These are phyloP conservation scores for Calycopis cecrops DNA, from an alignment of 1,140 invertebrate species.

Conservation along the genomic window DNA sequence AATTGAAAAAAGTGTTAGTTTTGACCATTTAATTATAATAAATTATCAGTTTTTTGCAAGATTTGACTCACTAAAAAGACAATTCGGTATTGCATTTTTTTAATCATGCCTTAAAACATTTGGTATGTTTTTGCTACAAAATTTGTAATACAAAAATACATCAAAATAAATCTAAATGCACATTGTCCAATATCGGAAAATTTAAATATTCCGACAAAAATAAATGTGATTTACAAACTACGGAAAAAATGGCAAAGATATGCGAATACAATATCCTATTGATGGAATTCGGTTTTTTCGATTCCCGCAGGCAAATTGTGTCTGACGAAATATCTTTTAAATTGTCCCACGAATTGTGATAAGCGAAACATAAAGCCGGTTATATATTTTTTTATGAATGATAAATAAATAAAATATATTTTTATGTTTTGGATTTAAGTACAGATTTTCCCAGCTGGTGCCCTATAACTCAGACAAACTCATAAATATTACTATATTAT, in stretches of 20 bases:
- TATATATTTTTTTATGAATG: neutral
- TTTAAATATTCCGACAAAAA: conserved; percentile 14
- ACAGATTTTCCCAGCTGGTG: too few species aligned
- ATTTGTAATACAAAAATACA: too few species aligned
- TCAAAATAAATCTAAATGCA: conserved; percentile 3
- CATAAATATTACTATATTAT: too few species aligned
- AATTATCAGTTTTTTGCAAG: too few species aligned
- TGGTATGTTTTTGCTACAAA: too few species aligned
- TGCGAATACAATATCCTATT: conserved; percentile 16
- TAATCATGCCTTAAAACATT: too few species aligned
- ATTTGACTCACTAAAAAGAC: too few species aligned
- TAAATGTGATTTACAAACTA: conserved; percentile 14
- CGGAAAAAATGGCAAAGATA: conserved; percentile 14
- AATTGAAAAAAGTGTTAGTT: too few species aligned
- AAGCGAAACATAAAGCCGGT: conserved; percentile 11
- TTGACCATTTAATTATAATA: too few species aligned
- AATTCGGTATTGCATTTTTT: too few species aligned
- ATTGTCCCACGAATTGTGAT: conserved; percentile 15
- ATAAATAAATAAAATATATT: neutral
- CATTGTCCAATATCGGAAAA: neutral
- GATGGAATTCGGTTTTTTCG: conserved; percentile 15
- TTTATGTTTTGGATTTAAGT: too few species aligned
- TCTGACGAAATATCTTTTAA: conserved; percentile 15
- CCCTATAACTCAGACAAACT: too few species aligned
- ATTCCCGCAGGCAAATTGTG: conserved; percentile 15